phyloP scores from a whole-genome alignment of 2,797 vertebrate genomes.

The Vultur gryphus region DNA sequence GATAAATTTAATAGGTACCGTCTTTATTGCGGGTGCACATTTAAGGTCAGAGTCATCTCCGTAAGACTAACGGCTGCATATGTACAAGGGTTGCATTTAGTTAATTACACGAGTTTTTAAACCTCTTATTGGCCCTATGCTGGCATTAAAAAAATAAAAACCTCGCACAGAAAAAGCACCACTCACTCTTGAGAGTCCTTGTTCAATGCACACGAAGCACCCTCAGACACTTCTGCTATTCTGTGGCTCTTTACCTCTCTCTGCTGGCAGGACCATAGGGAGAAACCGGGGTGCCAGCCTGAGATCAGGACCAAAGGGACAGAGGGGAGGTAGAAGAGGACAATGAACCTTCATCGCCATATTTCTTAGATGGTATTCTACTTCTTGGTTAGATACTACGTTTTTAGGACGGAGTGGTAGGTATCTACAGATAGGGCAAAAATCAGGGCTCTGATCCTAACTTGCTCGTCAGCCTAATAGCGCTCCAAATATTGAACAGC shows the following conservation, averaged over 20 bases:
- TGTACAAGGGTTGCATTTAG: accelerated
- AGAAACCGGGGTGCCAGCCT: background rate
- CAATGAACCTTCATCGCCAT: accelerated
- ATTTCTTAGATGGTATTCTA: accelerated
- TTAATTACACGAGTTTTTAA: background rate
- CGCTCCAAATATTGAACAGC: background rate
- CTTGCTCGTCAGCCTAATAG: background rate
- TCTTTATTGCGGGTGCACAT: accelerated
- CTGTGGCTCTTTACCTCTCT: conserved; percentile 51
- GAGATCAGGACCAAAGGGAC: background rate
- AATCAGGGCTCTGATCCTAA: background rate
- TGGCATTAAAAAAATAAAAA: background rate
- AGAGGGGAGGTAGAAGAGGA: background rate
- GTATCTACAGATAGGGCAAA: background rate
- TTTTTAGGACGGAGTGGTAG: background rate
- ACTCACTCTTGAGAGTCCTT: background rate
- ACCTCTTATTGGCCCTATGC: background rate
- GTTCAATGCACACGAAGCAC: background rate
- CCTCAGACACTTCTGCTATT: background rate
- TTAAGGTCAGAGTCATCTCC: background rate
- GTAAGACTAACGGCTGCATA: accelerated
- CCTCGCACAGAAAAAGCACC: background rate
- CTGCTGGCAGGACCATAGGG: conserved; percentile 8
- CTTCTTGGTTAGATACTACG: background rate
- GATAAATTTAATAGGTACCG: background rate